Evolutionary conservation across 2,113 vertebrate species (phyloP).

Genomic region (Lepisosteus osseus): DNA sequence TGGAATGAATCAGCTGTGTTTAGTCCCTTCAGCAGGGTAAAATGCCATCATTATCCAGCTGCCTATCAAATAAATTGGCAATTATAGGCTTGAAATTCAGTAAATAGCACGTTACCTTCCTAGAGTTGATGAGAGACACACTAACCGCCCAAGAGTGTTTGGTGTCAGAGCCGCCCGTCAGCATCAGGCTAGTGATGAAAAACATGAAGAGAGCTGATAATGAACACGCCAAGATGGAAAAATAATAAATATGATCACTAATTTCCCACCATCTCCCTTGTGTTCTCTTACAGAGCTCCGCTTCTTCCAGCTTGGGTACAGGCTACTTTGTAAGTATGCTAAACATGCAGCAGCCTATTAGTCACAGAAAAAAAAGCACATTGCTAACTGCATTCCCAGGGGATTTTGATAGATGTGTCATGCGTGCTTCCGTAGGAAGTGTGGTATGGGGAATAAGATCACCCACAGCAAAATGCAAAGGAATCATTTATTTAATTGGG

Average conservation of each 20-base stretch:
- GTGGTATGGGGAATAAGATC: neutral
- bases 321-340: conserved; percentile 79
- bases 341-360: conserved; percentile 9
- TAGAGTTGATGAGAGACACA: conserved; percentile 79
- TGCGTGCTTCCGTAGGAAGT: too few species aligned
- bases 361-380: neutral
- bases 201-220: conserved; percentile 71
- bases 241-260: conserved; percentile 52
- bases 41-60: conserved; percentile 99
- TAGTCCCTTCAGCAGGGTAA: conserved; percentile 91
- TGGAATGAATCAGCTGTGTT: conserved; percentile 84
- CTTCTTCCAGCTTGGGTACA: conserved; percentile 78
- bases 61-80: conserved; percentile 99
- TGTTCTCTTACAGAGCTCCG: conserved; percentile 65
- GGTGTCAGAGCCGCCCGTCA: conserved; percentile 69
- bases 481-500: neutral
- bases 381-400: neutral
- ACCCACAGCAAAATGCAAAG: neutral
- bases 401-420: conserved; percentile 11
- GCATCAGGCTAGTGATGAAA: conserved; percentile 73
- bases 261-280: conserved; percentile 66
- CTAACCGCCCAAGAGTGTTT: conserved; percentile 69
- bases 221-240: conserved; percentile 63
- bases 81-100: conserved; percentile 95
- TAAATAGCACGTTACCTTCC: conserved; percentile 91